These are phyloP conservation scores for Trachymyrmex septentrionalis DNA, from an alignment of 1,140 invertebrate genomes.

Conservation along the genomic window DNA sequence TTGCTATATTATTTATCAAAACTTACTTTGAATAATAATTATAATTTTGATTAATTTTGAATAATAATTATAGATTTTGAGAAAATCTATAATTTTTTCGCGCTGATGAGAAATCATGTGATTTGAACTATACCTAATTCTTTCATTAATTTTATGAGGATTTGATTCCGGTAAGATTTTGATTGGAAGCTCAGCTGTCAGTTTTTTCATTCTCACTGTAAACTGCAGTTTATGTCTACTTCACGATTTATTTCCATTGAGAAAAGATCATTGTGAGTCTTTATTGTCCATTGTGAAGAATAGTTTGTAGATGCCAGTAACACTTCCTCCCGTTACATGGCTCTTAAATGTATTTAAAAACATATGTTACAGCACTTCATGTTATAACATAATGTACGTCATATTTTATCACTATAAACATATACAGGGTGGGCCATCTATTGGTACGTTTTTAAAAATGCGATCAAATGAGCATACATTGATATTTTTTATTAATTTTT, in stretches of 20 bases:
- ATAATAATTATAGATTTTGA: neutral
- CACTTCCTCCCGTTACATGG: conserved; percentile 14
- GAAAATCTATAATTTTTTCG: neutral
- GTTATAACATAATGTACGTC: neutral
- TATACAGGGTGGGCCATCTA: too few species aligned
- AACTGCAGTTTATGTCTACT: conserved; percentile 36
- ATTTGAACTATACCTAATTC: neutral
- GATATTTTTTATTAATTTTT: too few species aligned
- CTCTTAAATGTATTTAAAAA: conserved; percentile 32
- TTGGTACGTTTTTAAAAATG: too few species aligned
- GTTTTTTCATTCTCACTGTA: conserved; percentile 9
- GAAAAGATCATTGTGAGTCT: conserved; percentile 39
- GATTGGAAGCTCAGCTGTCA: conserved; percentile 32
- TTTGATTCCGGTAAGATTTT: conserved; percentile 1
- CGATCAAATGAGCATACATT: too few species aligned
- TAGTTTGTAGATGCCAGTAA: conserved; percentile 48
- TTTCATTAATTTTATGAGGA: conserved; percentile 8
- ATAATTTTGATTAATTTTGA: neutral
- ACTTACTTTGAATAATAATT: neutral
- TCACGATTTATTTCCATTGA: conserved; percentile 25
- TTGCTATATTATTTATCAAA: neutral
- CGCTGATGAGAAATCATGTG: neutral
- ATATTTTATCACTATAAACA: neutral
- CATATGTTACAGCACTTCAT: conserved; percentile 1
- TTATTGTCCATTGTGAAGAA: conserved; percentile 53